Evolutionary conservation across 2,797 vertebrate genomes (phyloP), one percentile per base, ranked within the genome.

Genomic region (Chloroceryle amazona): DNA sequence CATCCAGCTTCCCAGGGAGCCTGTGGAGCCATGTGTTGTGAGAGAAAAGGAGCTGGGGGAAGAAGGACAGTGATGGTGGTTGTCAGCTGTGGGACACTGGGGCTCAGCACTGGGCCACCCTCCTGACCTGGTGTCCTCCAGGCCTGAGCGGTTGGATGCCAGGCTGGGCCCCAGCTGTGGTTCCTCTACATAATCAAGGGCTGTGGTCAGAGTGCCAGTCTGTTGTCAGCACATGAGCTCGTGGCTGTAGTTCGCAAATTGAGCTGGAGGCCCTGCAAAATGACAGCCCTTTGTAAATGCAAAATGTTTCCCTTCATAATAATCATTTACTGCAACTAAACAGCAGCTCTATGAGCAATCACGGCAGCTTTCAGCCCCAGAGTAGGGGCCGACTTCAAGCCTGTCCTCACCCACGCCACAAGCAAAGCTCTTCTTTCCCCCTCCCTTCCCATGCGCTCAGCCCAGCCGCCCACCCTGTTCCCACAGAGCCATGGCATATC

Each of bases 361-460:
- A 10, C 1, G 3, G 42, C 62, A 79, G 84, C 62, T 47, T 65
- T 51, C 58, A 58, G 81, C 54, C 46, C 37, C 0, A 0, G 29
- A 81, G 60, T 13, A 29, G 29, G 47, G 19, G 44, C 62, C 83
- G 70, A 13, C 65, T 71, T 65, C 16, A 61, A 60, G 81, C 51
- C 23, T 14, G 52, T 68, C 46, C 49, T 94, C 54, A n/a, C 17
- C 52, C 0, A 0, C 0, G 0, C 66, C 0, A 0, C 3, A 10
- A 81, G 68, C 39, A 61, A 31, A 47, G 35, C 60, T 75, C 41
- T 54, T 39, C 58, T 79, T n/a, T 61, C 62, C 22, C 0, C 2
- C 25, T 63, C 49, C 47, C 19, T 51, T 92, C 73, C 65, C 2
- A 1, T 19, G 70, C 47, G 57, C 70, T 71, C 47, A 19, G 37